Conservation (phyloP, 2,113 vertebrate genomes). For the Peucedramus taeniatus region DNA sequence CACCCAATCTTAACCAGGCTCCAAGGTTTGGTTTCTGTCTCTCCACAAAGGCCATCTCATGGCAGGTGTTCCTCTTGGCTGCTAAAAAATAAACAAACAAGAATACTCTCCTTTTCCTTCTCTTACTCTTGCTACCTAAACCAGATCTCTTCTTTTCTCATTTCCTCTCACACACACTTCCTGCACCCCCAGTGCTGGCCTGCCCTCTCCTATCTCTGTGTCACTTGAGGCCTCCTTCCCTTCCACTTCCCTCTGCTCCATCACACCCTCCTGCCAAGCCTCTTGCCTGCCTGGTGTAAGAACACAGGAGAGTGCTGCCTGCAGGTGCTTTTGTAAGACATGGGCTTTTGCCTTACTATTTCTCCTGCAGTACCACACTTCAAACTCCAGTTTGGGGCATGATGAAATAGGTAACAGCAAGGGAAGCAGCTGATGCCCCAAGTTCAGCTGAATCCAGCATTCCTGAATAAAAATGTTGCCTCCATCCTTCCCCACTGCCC, state of each 20-base stretch:
- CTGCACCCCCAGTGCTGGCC: background rate
- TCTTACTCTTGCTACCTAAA: background rate
- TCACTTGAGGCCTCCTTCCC: background rate
- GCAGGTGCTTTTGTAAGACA: rapidly evolving
- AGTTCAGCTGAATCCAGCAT: background rate
- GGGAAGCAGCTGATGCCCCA: background rate
- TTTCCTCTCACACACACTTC: background rate
- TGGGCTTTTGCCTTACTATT: background rate
- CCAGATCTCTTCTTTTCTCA: background rate
- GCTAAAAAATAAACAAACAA: background rate
- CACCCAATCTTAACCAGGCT: background rate
- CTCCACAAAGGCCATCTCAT: background rate
- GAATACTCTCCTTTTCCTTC: background rate
- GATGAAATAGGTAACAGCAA: background rate
- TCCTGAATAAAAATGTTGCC: background rate
- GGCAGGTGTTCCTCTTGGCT: background rate
- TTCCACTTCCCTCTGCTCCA: background rate
- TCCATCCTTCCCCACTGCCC: background rate
- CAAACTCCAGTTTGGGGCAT: background rate
- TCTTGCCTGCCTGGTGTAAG: background rate
- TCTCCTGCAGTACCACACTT: background rate
- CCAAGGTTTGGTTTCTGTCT: background rate
- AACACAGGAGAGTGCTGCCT: background rate
- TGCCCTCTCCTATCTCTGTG: background rate
- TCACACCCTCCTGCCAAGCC: background rate